phyloP scores from a whole-genome alignment of 2,113 vertebrate species.

The Azemiops feae region DNA sequence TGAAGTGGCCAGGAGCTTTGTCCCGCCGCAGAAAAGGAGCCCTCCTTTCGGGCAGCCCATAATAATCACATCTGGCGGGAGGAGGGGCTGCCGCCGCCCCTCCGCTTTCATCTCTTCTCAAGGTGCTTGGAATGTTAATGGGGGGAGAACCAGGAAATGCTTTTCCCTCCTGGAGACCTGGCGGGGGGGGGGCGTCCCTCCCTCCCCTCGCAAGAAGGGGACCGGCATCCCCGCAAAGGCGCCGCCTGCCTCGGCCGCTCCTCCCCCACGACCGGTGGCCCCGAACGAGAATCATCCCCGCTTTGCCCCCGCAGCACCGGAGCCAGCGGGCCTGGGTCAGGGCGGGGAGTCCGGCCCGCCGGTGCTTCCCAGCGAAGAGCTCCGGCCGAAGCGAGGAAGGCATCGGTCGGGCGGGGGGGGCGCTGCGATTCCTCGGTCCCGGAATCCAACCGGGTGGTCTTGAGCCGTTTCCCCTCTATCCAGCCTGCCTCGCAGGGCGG shows the following conservation, averaged over 20 bases:
- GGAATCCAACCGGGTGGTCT: not conserved
- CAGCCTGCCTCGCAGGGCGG: not conserved
- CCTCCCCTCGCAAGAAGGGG: not conserved
- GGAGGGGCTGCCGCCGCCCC: constrained; percentile 58
- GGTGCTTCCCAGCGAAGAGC: too few relatives aligned
- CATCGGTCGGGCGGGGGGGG: not conserved
- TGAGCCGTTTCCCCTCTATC: not conserved
- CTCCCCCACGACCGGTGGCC: not conserved
- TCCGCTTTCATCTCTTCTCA: constrained; percentile 69
- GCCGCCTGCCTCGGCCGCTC: too few relatives aligned
- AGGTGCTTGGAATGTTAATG: constrained; percentile 74
- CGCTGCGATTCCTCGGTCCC: not conserved
- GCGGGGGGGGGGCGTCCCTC: not conserved
- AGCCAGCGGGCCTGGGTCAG: not conserved
- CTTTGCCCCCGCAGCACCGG: not conserved
- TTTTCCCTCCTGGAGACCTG: constrained; percentile 62
- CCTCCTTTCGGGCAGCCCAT: constrained; percentile 71
- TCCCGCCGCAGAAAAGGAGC: constrained; percentile 67
- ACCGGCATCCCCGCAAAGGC: not conserved
- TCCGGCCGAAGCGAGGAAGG: not conserved
- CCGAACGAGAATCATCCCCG: not conserved
- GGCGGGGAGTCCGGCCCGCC: not conserved
- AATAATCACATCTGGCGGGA: constrained; percentile 82
- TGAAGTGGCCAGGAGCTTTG: constrained; percentile 83
- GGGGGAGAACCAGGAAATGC: constrained; percentile 79